Base-by-base conservation (phyloP, 1,140 invertebrate species). In the Drosophila varians region DNA sequence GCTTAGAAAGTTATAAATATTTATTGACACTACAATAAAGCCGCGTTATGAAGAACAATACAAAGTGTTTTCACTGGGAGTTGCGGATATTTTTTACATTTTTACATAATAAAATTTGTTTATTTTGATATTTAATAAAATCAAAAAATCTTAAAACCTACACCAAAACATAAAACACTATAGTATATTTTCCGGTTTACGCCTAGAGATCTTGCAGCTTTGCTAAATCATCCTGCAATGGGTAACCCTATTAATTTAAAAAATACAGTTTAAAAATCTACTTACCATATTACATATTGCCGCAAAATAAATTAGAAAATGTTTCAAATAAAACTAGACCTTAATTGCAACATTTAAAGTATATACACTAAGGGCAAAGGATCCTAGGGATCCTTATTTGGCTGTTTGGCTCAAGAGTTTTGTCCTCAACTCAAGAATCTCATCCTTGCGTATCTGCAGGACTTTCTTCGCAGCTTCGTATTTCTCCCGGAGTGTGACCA, bases 1-100 rank as follows among this genome's bases (percentile, higher is more conserved):
- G 82, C 82, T 86, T 86, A 86, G 82, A 86, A 82, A 70, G 82
- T 86, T 86, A 86, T 74, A 65, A 62, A 86, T 86, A 86, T 86
- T 86, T 82, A 86, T 86, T 84, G 60, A 69, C 69, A 86, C 65
- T 82, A 77, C 69, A 86, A 86, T 86, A 86, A 86, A 86, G 74
- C 61, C 58, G 73, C 82, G 80, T 87, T 84, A 80, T 87, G 45
- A 76, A 80, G 65, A 80, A 84, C 61, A 72, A 60, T 1, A 11
- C 9, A 47, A 31, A 1, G 19, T 47, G 16, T 70, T 58, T 64
- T 26, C 6, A 14, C 8, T 21, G n/a, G 11, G 8, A 0, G n/a
- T 28, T 16, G n/a, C 3, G 2, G 0, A 8, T 11, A 21, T 21
- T 21, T 21, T 21, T 2, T 11, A 31, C 9, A 31, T 31, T 31